Evolutionary conservation across 2,888 invertebrate genomes (phyloP), one percentile per base, ranked within the genome.

Genomic region (Agrotis ipsilon): DNA sequence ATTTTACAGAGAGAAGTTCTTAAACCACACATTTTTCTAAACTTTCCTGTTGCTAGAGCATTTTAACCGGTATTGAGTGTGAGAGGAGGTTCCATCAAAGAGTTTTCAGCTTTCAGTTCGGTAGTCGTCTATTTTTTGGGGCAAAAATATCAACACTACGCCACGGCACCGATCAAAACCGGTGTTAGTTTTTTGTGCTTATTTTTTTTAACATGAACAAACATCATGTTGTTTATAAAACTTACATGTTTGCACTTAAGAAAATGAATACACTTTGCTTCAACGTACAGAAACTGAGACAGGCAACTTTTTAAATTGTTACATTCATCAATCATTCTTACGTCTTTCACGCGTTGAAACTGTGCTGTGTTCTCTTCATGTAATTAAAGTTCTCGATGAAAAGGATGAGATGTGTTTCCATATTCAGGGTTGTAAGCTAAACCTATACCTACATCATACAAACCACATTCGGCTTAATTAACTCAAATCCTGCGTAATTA

Each of bases 401-500:
- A 72, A 64, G 62, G 60, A 24, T 73, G 63, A 68, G 51, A 52
- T 58, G 27, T 72, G 57, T 65, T 79, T 67, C 45, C 55, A 67
- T 81, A 74, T 72, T 54, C 68, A 62, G 52, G 32, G 5, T 59
- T 48, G 19, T 49, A 13, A 61, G 19, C 18, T 48, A 62, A 21
- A 65, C 49, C 54, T 64, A 72, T 57, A 59, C 61, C 73, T 63
- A 63, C 70, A 65, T 62, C 59, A 72, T 72, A 72, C 70, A 70
- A 72, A 66, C 77, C 75, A 71, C 73, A 84, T 80, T 80, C 32
- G 55, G 52, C 63, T 80, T 84, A 83, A 81, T 84, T 80, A 83
- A 81, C 83, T 73, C 59, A 66, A 83, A 78, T 77, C 79, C 82
- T 84, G 72, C 70, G 75, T 84, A 85, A 79, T 84, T 86, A 87